phyloP scores from a whole-genome alignment of 1,140 invertebrate genomes.

The Diachasmimorpha longicaudata region DNA sequence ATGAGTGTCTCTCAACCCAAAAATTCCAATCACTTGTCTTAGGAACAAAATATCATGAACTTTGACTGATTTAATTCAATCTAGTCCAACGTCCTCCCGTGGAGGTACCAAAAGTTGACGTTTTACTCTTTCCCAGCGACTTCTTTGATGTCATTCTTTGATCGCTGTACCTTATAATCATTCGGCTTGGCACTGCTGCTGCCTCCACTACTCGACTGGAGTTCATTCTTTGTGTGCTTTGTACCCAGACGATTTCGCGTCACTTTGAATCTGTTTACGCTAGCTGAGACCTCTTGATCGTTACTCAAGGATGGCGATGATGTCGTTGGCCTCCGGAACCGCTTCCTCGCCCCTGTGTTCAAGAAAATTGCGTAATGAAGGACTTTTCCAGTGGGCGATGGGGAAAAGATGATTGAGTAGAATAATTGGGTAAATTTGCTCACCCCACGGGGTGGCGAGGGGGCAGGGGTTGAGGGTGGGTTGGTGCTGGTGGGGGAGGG shows the following conservation, averaged over 20 bases:
- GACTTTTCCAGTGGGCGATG: neutral
- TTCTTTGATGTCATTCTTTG: conserved; percentile 8
- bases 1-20: neutral
- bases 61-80: neutral
- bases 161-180: conserved; percentile 65
- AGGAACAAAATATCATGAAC: neutral
- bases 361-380: conserved; percentile 15
- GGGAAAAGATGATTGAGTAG: neutral
- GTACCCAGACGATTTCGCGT: conserved; percentile 65
- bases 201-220: conserved; percentile 42
- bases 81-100: neutral
- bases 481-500: no score
- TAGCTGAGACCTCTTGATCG: conserved; percentile 72
- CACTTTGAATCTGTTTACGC: conserved; percentile 73
- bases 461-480: neutral
- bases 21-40: neutral
- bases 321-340: conserved; percentile 63
- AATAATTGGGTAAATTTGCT: neutral
- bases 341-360: conserved; percentile 60
- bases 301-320: conserved; percentile 54
- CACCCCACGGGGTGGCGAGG: neutral
- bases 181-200: conserved; percentile 59
- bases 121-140: neutral
- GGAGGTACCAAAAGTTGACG: neutral
- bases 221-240: conserved; percentile 66